Evolutionary conservation across 2,113 vertebrate species (phyloP).

Genomic region (Gulo gulo): DNA sequence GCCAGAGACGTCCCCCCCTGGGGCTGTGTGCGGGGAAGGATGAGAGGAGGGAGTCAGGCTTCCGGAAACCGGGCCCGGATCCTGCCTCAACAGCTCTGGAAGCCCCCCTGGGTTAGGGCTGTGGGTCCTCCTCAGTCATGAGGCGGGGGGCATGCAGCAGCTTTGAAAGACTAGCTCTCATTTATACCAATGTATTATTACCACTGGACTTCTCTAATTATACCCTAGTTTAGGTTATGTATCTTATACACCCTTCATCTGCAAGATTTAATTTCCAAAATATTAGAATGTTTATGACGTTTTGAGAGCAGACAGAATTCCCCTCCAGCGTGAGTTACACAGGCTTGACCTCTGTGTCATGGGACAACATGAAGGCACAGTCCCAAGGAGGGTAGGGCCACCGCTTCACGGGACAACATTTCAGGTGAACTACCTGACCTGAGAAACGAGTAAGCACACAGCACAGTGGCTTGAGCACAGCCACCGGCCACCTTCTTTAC

Average conservation of each 20-base stretch:
- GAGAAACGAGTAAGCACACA: neutral
- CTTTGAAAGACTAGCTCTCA: neutral
- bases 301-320: neutral
- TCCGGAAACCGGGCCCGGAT: accelerated
- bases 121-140: too few relatives aligned
- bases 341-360: neutral
- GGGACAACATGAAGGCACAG: accelerated
- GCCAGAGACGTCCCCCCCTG: too few relatives aligned
- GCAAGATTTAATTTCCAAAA: neutral
- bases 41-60: neutral
- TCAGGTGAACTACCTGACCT: neutral
- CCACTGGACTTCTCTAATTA: too few relatives aligned
- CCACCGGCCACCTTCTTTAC: neutral
- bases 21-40: too few relatives aligned
- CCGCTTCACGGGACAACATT: accelerated
- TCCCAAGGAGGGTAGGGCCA: neutral
- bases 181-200: neutral
- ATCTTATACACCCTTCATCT: neutral
- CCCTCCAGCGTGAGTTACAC: neutral
- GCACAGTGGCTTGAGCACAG: accelerated
- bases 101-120: accelerated
- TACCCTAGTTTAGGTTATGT: neutral
- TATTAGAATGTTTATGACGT: neutral
- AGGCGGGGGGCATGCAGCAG: accelerated
- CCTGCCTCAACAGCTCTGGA: neutral